Conservation (phyloP, 2,797 vertebrate genomes). For the Sciaenops ocellatus region DNA sequence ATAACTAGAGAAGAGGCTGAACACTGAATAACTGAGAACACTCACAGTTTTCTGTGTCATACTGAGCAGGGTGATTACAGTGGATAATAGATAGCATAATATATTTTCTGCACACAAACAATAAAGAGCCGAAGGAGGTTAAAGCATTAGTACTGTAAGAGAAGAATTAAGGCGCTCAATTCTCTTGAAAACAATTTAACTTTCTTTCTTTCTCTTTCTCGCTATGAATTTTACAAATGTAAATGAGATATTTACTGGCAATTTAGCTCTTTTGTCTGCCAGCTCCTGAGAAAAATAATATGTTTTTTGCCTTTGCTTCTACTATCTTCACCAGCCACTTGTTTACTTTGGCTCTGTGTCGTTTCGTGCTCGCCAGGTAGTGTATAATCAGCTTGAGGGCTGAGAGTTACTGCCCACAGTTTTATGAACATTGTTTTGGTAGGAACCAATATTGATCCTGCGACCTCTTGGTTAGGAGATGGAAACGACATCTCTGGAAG, state of each 20-base stretch:
- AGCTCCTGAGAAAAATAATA: constrained; percentile 25
- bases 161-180: neutral
- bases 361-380: constrained; percentile 35
- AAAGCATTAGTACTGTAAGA: neutral
- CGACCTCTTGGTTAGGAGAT: constrained; percentile 3
- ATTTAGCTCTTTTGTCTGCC: constrained; percentile 5
- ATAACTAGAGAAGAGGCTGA: neutral
- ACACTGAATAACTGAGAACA: neutral
- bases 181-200: neutral
- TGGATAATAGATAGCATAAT: neutral
- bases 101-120: neutral
- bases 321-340: constrained; percentile 48
- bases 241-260: constrained; percentile 22
- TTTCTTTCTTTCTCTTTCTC: neutral
- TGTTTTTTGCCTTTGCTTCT: neutral
- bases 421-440: constrained; percentile 38
- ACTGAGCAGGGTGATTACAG: too few relatives aligned
- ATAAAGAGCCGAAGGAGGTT: neutral
- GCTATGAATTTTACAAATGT: neutral
- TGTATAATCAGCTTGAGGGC: constrained; percentile 44
- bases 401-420: constrained; percentile 35
- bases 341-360: constrained; percentile 49
- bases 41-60: too few relatives aligned
- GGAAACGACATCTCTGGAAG: neutral
- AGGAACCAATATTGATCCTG: constrained; percentile 47